A percentile compares a stretch with the other conserved stretches of the same genome.
phyloP scores from a whole-genome alignment of 2,113 vertebrate genomes.

The Rhabdomys dilectus region DNA sequence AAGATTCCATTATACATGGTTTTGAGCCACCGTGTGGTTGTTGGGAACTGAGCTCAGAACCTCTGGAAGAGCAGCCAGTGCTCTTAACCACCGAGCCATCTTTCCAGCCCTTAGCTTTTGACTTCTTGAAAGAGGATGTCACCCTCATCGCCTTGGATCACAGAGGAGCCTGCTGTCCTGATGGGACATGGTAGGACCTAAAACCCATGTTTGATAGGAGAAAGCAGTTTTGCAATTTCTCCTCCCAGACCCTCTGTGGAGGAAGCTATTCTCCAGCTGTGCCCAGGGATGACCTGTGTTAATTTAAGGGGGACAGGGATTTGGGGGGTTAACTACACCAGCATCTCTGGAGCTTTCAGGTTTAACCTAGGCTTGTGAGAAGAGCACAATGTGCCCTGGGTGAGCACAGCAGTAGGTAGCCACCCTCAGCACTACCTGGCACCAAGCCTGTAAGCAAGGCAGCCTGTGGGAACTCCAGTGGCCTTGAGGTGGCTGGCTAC shows the following conservation, averaged over 20 bases:
- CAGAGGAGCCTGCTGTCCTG: background rate
- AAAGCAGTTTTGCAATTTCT: background rate
- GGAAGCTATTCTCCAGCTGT: background rate
- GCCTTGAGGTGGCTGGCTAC: rapidly evolving
- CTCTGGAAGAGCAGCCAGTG: background rate
- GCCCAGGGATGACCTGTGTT: background rate
- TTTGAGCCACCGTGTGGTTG: background rate
- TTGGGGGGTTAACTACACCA: background rate
- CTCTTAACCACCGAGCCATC: background rate
- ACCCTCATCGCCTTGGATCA: background rate
- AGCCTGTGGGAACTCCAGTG: rapidly evolving
- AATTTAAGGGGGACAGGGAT: background rate
- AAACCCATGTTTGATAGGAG: rapidly evolving
- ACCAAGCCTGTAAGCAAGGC: background rate
- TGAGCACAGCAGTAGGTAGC: background rate
- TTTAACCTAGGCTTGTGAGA: background rate
- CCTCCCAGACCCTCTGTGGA: rapidly evolving
- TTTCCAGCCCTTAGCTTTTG: background rate
- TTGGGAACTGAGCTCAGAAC: background rate
- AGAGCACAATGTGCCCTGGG: too few species aligned
- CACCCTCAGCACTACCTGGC: background rate
- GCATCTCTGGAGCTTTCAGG: background rate
- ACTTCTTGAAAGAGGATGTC: background rate
- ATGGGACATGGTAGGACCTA: rapidly evolving
- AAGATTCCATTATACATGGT: background rate